Evolutionary conservation across 2,113 vertebrate genomes (phyloP).

Genomic region (Onychostruthus taczanowskii): DNA sequence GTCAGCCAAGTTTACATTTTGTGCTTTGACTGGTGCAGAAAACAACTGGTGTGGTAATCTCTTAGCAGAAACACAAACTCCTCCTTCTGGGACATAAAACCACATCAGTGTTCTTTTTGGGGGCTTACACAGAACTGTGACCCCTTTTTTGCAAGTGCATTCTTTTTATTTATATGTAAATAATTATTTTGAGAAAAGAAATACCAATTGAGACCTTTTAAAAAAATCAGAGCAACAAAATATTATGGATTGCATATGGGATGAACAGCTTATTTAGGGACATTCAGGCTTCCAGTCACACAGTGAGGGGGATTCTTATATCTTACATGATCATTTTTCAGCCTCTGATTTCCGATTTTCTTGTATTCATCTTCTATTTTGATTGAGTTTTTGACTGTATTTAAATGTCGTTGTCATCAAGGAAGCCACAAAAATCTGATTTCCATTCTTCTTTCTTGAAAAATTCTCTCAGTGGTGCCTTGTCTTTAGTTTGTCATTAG

Average conservation of each 20-base stretch:
- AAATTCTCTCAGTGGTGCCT: not conserved
- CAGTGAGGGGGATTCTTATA: not conserved
- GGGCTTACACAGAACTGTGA: not conserved
- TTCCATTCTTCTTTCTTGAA: not conserved
- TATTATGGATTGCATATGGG: not conserved
- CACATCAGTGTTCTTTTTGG: not conserved
- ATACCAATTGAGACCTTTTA: not conserved
- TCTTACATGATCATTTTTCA: not conserved
- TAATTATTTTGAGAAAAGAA: not conserved
- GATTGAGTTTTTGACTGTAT: not conserved
- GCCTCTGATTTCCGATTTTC: not conserved
- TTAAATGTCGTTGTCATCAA: not conserved
- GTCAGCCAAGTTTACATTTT: slow-evolving; percentile 35
- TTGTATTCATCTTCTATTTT: not conserved
- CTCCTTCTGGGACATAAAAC: not conserved
- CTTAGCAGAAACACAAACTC: not conserved
- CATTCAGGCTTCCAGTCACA: not conserved
- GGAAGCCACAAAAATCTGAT: not conserved
- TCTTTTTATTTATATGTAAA: not conserved
- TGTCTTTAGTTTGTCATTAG: not conserved
- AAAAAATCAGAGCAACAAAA: not conserved
- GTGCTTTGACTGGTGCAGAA: not conserved
- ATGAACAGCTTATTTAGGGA: not conserved
- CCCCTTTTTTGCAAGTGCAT: not conserved
- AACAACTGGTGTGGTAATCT: not conserved